Base-by-base conservation (phyloP, 92 coral and sea anemone genomes). In the Actinernus sp. region DNA sequence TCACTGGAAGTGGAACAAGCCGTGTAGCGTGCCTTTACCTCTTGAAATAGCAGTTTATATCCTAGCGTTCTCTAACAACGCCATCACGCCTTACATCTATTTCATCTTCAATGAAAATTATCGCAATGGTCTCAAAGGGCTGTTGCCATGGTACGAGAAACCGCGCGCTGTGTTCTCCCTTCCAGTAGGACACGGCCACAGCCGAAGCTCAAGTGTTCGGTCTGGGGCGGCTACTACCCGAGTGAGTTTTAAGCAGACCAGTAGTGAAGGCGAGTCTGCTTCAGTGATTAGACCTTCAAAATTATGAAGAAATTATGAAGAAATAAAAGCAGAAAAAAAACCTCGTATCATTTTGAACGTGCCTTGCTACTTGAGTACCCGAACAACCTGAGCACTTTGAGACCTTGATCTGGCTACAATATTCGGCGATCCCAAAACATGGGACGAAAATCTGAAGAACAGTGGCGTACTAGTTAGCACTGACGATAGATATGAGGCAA, bases 21-120 rank as follows among this genome's bases (percentile, higher is more conserved):
- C 78, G 1, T 70, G 78, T 23, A 7, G 9, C 5, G n/a, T 44
- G 1, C 19, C 16, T 2, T 34, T 56, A 14, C 29, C 39, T 27
- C 27, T 48, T 13, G 57, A 56, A 26, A 23, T 45, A 0, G 45
- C 47, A 1, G 31, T 70, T 9, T 28, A 17, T 25, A 59, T 59
- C 19, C 8, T 70, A 1, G 78, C 78, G 0, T 70, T 40, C 26
- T 36, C 66, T 17, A 70, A 70, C 47, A 39, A 59, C 37, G 78
- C 78, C 12, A 70, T 70, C 19, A 70, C 78, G 11, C 78, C 78
- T 3, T 55, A 39, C 44, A 70, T 70, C 4, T 70, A 70, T 38
- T 70, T 70, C 54, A 27, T 57, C 39, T 70, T 70, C 47, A 70
- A 70, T 52, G 66, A 70, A 48, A 70, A 70, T 29, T 70, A 70